These are phyloP conservation scores for Arrhamphus sclerolepis DNA, from an alignment of 2,797 vertebrate genomes.

Conservation along the genomic window DNA sequence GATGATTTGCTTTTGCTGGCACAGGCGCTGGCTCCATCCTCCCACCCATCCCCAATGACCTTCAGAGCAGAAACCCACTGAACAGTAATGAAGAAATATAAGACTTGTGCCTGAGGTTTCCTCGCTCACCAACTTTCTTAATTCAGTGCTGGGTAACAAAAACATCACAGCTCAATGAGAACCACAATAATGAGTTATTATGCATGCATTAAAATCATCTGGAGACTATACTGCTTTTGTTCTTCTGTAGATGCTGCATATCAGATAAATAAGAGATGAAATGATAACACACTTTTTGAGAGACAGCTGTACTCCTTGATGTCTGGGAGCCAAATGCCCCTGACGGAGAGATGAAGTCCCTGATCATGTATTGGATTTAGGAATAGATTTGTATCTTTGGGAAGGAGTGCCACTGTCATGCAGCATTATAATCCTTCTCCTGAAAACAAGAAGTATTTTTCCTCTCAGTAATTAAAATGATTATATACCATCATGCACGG, in stretches of 20 bases:
- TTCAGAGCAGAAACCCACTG: constrained; percentile 12
- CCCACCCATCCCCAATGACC: constrained; percentile 22
- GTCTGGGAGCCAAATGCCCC: constrained; percentile 34
- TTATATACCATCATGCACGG: constrained; percentile 23
- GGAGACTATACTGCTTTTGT: constrained; percentile 35
- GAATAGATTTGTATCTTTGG: constrained; percentile 40
- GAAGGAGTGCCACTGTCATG: constrained; percentile 21
- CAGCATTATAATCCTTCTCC: constrained; percentile 19
- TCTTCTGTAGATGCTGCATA: constrained; percentile 50
- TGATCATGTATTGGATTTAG: constrained; percentile 35
- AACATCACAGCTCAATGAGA: constrained; percentile 12
- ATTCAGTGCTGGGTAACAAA: constrained; percentile 18
- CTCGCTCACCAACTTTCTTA: constrained; percentile 20
- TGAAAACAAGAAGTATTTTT: constrained; percentile 2
- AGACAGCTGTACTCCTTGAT: constrained; percentile 37
- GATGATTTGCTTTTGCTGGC: constrained; percentile 22
- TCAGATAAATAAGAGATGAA: constrained; percentile 62
- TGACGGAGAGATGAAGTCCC: constrained; percentile 29
- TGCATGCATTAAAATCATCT: constrained; percentile 52
- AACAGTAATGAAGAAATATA: constrained; percentile 25
- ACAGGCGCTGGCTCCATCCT: constrained; percentile 6
- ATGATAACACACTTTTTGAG: constrained; percentile 40
- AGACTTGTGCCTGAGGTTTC: constrained; percentile 10
- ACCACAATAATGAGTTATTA: not conserved
- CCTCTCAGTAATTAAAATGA: constrained; percentile 3